Evolutionary conservation across 2,797 vertebrate genomes (phyloP).

Genomic region (Poecilia gillii): DNA sequence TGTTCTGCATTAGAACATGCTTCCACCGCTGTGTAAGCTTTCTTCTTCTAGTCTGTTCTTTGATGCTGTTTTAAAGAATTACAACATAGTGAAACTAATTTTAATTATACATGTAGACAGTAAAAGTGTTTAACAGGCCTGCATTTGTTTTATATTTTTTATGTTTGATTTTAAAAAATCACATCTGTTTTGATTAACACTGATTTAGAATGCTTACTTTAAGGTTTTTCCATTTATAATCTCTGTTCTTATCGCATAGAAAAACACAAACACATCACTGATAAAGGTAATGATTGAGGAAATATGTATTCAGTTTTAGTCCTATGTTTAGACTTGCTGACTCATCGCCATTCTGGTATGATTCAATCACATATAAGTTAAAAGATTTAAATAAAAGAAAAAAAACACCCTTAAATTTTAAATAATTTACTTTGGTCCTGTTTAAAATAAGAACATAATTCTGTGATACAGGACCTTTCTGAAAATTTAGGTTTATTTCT

Average conservation of each 20-base stretch:
- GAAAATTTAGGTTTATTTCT: not conserved
- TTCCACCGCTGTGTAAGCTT: not conserved
- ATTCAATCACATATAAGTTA: not conserved
- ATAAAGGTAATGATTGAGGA: not conserved
- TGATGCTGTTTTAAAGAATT: not conserved
- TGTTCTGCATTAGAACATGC: not conserved
- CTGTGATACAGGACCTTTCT: not conserved
- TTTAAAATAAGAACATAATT: not conserved
- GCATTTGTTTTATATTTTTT: not conserved
- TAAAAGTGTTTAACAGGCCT: not conserved
- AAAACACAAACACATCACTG: not conserved
- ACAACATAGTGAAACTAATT: not conserved
- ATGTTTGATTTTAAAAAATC: not conserved
- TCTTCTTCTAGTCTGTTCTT: not conserved
- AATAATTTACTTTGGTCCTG: not conserved
- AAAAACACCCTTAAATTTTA: not conserved
- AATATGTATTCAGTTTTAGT: not conserved
- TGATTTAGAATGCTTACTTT: not conserved
- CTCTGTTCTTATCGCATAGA: not conserved
- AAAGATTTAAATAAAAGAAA: not conserved
- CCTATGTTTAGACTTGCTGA: not conserved
- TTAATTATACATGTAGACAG: not conserved
- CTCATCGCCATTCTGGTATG: not conserved
- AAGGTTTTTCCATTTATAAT: not conserved
- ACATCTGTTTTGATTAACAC: not conserved